Base-by-base conservation (phyloP, 2,888 invertebrate species). In the Neoscelio sp. region DNA sequence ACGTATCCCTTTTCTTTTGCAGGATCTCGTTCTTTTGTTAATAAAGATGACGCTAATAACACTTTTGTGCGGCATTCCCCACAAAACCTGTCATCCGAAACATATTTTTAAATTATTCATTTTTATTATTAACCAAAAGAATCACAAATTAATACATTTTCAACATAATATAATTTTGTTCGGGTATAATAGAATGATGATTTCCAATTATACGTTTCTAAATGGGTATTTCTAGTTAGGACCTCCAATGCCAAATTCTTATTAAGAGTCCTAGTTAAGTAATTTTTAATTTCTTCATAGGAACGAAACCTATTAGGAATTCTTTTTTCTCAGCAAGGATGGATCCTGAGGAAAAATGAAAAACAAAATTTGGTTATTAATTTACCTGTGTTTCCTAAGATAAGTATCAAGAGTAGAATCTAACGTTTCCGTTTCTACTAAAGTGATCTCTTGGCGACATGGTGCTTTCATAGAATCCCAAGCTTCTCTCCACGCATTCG, bases 61-160 rank as follows among this genome's bases (percentile, higher is more conserved):
- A 98, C 97, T 93, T 98, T 98, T 81, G 97, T 96, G 84, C 97
- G 95, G 89, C 98, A 98, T 89, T 98, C 98, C 1, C 95, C 94
- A 89, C 98, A 98, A 91, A 98, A 98, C 83, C 93, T 93, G 81
- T 1, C 83, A 38, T 2, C 10, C n/a, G 17, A 15, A 17, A n/a
- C n/a, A 28, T 28, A 28, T 28, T 1, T n/a, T 6, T 28, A 6
- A 28, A 46, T 23, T 17, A 15, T 28, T 13, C 10, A n/a, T n/a
- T n/a, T n/a, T n/a, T n/a, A n/a, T n/a, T n/a, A n/a, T n/a, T n/a
- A n/a, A n/a, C n/a, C n/a, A n/a, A n/a, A n/a, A n/a, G n/a, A n/a
- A n/a, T n/a, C n/a, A n/a, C n/a, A n/a, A n/a, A n/a, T n/a, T n/a
- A n/a, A n/a, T n/a, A 67, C 30, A 18, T 56, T 28, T 30, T 1